These are phyloP conservation scores for Microhierax caerulescens DNA, from an alignment of 2,797 vertebrate genomes.

Conservation along the genomic window DNA sequence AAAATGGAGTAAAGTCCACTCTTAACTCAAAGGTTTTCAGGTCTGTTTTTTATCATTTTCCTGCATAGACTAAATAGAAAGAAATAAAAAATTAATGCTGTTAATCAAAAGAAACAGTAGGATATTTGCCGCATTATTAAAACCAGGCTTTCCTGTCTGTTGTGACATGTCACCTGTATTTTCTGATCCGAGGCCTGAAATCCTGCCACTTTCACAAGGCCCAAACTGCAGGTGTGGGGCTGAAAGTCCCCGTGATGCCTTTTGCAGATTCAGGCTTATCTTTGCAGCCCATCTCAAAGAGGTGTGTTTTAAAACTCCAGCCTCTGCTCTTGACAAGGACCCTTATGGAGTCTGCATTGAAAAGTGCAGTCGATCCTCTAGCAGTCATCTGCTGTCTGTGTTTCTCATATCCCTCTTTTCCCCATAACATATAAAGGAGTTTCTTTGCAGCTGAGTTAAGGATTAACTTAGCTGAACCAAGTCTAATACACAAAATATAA, in stretches of 20 bases:
- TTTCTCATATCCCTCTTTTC: not conserved
- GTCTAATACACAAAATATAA: not conserved
- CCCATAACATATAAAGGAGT: not conserved
- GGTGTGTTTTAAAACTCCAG: not conserved
- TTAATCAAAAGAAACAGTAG: not conserved
- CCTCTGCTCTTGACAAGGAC: not conserved
- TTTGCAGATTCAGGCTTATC: not conserved
- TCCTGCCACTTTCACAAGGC: not conserved
- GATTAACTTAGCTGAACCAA: not conserved
- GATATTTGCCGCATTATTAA: not conserved
- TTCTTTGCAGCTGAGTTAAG: not conserved
- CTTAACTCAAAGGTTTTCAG: not conserved
- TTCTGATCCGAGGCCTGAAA: not conserved
- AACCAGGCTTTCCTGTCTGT: not conserved
- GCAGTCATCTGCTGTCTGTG: not conserved
- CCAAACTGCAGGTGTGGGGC: not conserved
- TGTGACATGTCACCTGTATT: not conserved
- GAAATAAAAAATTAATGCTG: not conserved
- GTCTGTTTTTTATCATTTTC: constrained; percentile 14
- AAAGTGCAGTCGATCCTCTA: not conserved
- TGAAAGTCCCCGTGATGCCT: not conserved
- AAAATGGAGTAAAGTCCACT: not conserved
- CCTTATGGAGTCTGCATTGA: not conserved
- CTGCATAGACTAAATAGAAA: constrained; percentile 5
- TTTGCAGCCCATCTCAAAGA: not conserved